phyloP scores from a whole-genome alignment of 2,888 invertebrate genomes.

The Drosophila paramelanica region DNA sequence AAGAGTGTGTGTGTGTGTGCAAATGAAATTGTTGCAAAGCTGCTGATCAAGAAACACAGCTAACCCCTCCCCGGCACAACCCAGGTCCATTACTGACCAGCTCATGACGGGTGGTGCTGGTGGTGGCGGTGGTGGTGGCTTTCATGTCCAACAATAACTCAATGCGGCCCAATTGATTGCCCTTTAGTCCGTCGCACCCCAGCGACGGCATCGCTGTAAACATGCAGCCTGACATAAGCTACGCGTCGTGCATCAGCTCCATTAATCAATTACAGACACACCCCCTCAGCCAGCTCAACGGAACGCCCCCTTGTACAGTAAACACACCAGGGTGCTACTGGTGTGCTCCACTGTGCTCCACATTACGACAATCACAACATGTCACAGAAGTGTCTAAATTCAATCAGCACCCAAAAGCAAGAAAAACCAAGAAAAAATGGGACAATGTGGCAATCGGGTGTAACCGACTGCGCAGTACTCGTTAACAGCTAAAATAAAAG shows the following conservation, averaged over 20 bases:
- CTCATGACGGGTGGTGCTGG: constrained; percentile 1
- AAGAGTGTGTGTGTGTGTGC: constrained; percentile 6
- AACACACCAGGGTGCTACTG: too few relatives aligned
- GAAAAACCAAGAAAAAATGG: neutral
- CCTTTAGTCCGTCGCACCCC: constrained; percentile 27
- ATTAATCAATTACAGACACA: constrained; percentile 82
- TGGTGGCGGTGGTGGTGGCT: constrained; percentile 26
- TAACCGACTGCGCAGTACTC: too few relatives aligned
- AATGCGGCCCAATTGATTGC: constrained; percentile 60
- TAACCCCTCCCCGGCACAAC: neutral
- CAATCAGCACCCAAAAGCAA: constrained; percentile 35
- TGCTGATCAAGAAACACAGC: constrained; percentile 29
- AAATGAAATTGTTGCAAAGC: constrained; percentile 27
- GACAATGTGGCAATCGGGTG: too few relatives aligned
- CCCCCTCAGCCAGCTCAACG: constrained; percentile 15
- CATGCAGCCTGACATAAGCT: constrained; percentile 70
- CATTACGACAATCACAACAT: constrained; percentile 55
- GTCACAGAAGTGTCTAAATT: constrained; percentile 63
- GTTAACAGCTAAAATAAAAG: too few relatives aligned
- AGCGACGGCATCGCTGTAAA: constrained; percentile 34
- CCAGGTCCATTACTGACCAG: constrained; percentile 41
- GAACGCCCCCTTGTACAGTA: neutral
- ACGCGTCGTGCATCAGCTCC: constrained; percentile 68
- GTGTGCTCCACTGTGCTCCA: neutral
- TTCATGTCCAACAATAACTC: constrained; percentile 57